phyloP scores from a whole-genome alignment of 2,113 vertebrate genomes.

The Psilopogon haemacephalus region DNA sequence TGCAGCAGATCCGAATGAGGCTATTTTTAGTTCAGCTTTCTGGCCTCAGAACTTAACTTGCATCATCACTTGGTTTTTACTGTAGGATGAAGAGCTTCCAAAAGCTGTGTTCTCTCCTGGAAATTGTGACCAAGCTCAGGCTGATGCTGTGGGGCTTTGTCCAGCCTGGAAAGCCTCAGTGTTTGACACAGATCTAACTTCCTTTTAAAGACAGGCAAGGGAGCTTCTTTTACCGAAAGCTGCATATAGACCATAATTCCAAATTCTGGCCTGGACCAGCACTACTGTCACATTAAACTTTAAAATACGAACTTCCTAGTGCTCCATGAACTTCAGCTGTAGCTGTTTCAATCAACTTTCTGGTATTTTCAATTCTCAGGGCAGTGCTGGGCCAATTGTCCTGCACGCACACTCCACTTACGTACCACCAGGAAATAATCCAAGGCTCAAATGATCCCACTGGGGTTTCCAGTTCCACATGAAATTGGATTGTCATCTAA shows the following conservation, averaged over 20 bases:
- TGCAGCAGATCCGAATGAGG: neutral
- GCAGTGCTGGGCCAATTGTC: neutral
- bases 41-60: neutral
- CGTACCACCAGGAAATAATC: neutral
- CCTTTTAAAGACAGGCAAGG: neutral
- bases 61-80: neutral
- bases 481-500: neutral
- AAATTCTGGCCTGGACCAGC: neutral
- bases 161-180: neutral
- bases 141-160: neutral
- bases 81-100: neutral
- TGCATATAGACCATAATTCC: neutral
- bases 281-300: neutral
- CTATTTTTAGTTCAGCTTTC: conserved; percentile 22
- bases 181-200: neutral
- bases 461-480: neutral
- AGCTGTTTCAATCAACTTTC: neutral
- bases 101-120: neutral
- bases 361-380: neutral
- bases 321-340: neutral
- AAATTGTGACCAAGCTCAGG: neutral
- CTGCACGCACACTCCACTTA: neutral
- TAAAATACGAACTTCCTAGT: neutral
- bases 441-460: neutral
- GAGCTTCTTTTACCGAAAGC: neutral